Evolutionary conservation across 64 coral and sea anemone genomes (phyloP), one percentile per base, ranked within the genome.

Genomic region (Orbicella faveolata): DNA sequence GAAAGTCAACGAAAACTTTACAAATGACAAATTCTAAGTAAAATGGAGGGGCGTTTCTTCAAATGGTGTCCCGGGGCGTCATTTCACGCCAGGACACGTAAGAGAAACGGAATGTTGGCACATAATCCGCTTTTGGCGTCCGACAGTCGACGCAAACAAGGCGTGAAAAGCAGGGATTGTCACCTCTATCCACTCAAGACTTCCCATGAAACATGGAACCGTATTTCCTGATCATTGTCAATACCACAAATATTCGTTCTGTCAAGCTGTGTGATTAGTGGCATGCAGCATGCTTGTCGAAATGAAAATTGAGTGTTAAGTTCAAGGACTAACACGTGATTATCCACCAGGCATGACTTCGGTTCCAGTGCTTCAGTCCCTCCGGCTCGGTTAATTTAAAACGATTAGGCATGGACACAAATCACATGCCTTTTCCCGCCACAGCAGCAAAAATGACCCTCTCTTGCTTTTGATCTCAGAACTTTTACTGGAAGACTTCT

Each of bases 71-170:
- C 75, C 39, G 10, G 21, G 20, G 25, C 0, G 19, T 20, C 15
- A 20, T 25, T 68, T 68, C 23, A 23, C 19, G 2, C 65, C 23
- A 81, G 12, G 33, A 12, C 16, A 23, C 61, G 63, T 16, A 14
- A 23, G 9, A 23, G n/a, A 70, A 70, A 53, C 51, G 63, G 67
- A 72, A 21, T 13, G 19, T 14, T 70, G 36, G 61, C 44, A 59
- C 55, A 59, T 59, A 52, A 78, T 78, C 48, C 76, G 61, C 44
- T 20, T 9, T 18, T 72, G 64, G 82, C 82, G 63, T 65, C 80
- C 36, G 61, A 35, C 61, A 41, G 80, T 63, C 80, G 35, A 33
- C 61, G 80, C 80, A 67, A 85, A 70, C 36, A 70, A 69, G 82
- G 63, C 64, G 65, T 70, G 36, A 69, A 84, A 67, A 84, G 34